Evolutionary conservation across 2,113 vertebrate genomes (phyloP).

Genomic region (Tragelaphus buxtoni): DNA sequence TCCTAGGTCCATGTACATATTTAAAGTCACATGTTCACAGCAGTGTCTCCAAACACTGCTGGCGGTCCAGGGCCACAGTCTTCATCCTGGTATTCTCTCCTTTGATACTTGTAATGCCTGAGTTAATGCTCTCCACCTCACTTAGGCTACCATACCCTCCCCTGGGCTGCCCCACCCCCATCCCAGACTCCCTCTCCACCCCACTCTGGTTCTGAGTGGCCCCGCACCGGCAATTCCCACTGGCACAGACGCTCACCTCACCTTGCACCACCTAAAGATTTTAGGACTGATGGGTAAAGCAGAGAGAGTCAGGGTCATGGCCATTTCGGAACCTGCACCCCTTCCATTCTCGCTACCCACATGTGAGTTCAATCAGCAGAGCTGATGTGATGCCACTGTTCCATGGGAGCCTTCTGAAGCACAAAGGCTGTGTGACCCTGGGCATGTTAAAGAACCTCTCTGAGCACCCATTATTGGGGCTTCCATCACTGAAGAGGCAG

Average conservation of each 20-base stretch:
- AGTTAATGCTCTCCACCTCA: neutral
- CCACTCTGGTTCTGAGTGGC: neutral
- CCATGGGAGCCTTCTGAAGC: neutral
- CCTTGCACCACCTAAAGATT: neutral
- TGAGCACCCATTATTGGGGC: neutral
- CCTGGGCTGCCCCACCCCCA: too few relatives aligned
- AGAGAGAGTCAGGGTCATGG: neutral
- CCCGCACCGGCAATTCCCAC: neutral
- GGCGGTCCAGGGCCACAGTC: neutral
- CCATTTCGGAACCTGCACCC: neutral
- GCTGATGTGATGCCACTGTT: neutral
- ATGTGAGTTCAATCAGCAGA: neutral
- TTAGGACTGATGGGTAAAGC: neutral
- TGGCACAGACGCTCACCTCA: neutral
- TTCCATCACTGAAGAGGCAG: neutral
- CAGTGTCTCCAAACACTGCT: neutral
- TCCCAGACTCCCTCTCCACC: neutral
- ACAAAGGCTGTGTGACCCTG: neutral
- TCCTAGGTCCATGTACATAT: rapidly evolving
- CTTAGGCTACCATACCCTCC: neutral
- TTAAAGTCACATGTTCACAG: neutral
- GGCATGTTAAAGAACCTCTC: neutral
- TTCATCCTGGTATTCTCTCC: neutral
- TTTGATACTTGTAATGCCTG: neutral
- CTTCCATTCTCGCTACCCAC: neutral